These are phyloP conservation scores for Chrysopilus asiliformis DNA, from an alignment of 2,888 invertebrate genomes.

Conservation along the genomic window DNA sequence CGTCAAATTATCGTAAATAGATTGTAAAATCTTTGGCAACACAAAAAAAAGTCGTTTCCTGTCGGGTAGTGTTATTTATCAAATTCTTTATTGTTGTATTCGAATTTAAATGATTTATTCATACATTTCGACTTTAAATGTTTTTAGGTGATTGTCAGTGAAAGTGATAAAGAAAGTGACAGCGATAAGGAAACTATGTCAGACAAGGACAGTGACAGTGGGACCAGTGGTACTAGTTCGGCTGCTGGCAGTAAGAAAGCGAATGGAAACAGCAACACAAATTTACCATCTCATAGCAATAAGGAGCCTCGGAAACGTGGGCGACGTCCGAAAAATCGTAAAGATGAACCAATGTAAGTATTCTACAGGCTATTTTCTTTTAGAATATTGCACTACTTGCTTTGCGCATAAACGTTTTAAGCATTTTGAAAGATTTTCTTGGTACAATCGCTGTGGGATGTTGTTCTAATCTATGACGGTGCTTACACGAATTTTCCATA, in stretches of 20 bases:
- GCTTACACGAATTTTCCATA: too few species aligned
- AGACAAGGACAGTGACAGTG: conserved; percentile 56
- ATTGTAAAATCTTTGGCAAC: too few species aligned
- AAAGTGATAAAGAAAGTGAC: conserved; percentile 56
- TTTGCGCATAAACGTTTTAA: too few species aligned
- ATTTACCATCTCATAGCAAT: background rate
- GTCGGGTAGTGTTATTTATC: too few species aligned
- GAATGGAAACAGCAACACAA: conserved; percentile 4
- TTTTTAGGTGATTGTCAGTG: conserved; percentile 34
- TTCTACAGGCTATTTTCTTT: conserved; percentile 20
- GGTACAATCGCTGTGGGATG: too few species aligned
- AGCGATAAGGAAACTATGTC: conserved; percentile 51
- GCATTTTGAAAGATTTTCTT: too few species aligned
- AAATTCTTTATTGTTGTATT: too few species aligned
- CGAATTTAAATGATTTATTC: conserved; percentile 1
- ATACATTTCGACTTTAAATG: background rate
- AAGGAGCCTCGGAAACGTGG: conserved; percentile 49
- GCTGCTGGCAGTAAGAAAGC: conserved; percentile 19
- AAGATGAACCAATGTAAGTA: conserved; percentile 35
- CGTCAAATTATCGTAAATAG: too few species aligned
- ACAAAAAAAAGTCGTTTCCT: too few species aligned
- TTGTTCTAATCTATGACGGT: too few species aligned
- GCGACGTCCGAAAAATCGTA: conserved; percentile 47
- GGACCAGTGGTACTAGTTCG: conserved; percentile 36
- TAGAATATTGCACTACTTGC: too few species aligned